Evolutionary conservation across 2,888 invertebrate species (phyloP), one percentile per base, ranked within the genome.

Genomic region (Magallana nippona): DNA sequence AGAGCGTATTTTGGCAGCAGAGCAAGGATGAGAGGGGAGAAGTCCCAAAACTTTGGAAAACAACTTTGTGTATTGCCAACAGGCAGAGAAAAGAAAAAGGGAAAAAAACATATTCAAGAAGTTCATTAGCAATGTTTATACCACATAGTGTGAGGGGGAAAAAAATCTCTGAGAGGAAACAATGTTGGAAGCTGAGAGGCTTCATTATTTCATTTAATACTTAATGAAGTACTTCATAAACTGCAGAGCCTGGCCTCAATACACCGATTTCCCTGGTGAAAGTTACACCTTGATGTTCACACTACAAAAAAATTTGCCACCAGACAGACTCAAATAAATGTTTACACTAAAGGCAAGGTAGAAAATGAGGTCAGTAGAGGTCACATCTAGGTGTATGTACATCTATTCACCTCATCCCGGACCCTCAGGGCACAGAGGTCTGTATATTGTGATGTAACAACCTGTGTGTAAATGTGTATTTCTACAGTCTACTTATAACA

Each of bases 11-110:
- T 71, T 71, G 71, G 71, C 71, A 71, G 13, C 27, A 71, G 15
- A 32, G 71, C 71, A 71, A 71, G 32, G 71, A 71, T 71, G 71
- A 71, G n/a, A 32, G 71, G 71, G 71, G 32, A 71, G 32, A 11
- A 22, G 27, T 32, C 15, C 71, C 22, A 8, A 44, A 44, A 44
- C 44, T 44, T 44, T 44, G 44, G 44, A 44, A 44, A 71, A 63
- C 13, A 22, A 22, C 22, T 71, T 32, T 71, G 13, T 27, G 13
- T 71, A 32, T 22, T 71, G 71, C 71, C 71, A 71, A 32, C 71
- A 71, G 71, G 71, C 5, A 71, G 44, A 44, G 10, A 44, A 8
- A 44, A 44, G 8, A 44, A 44, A n/a, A 44, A 44, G 44, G 44
- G 44, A 3, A 71, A 71, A 63, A 19, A 71, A 71, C 13, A 19